Percentiles rank a stretch among this genome's conserved stretches.
Conservation (phyloP, 2,797 vertebrate genomes). For the Dicrostonyx torquatus region DNA sequence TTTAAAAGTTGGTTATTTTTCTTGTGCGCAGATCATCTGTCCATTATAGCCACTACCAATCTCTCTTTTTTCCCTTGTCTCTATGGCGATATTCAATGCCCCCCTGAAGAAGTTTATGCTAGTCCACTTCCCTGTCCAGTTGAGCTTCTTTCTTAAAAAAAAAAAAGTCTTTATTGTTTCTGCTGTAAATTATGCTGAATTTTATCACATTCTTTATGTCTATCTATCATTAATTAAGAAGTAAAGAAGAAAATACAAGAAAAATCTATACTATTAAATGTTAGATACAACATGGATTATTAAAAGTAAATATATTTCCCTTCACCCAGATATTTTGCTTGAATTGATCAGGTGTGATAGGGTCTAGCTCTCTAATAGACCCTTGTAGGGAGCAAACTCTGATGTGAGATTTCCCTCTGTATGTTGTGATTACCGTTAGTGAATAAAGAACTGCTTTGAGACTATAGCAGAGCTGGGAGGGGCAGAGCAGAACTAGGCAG, state of each 20-base stretch:
- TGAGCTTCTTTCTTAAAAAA: constrained; percentile 37
- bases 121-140: constrained; percentile 43
- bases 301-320: neutral
- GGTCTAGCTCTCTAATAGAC: neutral
- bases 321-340: neutral
- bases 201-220: neutral
- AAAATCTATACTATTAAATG: neutral
- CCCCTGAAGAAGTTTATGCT: neutral
- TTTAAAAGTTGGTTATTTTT: neutral
- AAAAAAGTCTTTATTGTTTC: no score
- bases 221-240: neutral
- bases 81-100: neutral
- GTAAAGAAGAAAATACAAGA: neutral
- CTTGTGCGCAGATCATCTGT: neutral
- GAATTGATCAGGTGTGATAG: neutral
- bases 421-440: no score
- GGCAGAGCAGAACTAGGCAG: no score
- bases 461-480: no score
- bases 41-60: neutral
- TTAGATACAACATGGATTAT: neutral
- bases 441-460: no score
- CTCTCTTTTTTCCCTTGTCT: neutral
- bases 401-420: no score
- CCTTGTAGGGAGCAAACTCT: neutral
- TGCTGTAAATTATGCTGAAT: constrained; percentile 14